Base-by-base conservation (phyloP, 2,113 vertebrate species). In the Silurus meridionalis region DNA sequence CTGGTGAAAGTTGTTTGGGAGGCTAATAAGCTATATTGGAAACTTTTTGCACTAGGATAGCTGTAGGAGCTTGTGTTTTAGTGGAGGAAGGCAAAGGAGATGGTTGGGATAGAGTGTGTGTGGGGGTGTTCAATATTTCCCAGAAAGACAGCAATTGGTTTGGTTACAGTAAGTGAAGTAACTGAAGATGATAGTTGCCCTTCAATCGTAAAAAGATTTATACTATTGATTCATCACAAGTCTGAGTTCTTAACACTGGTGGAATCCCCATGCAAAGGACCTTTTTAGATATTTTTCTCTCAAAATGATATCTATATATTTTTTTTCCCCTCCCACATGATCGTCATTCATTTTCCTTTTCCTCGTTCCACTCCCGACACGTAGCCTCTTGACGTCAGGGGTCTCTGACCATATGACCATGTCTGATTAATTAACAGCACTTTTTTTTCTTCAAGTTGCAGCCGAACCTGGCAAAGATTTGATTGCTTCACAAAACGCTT, bases 401-500 rank as follows among this genome's bases (percentile, higher is more conserved):
- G 53, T 82, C 71, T 83, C 80, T 80, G 85, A 69, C 74, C 71
- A 63, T 80, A 77, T 82, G 84, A 60, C 82, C 81, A 61, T 5
- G 50, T 89, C 83, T 48, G 48, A 85, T 88, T 83, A 87, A 90
- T 92, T 89, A 88, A 71, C 61, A 17, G 13, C 83, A 72, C 48
- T 83, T 81, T 79, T 57, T 19, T 46, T 19, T 48, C 8, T 71
- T 71, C 5, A 86, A 90, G 83, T 37, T 37, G 37, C 37, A 57
- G 55, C 63, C 86, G 57, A 63, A 80, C 66, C 21, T 60, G 50
- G 71, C 46, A 48, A 53, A 52, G 53, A 63, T 60, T 58, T 90
- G 53, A 82, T 91, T 93, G 86, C 91, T 91, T 90, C 86, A 63
- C 63, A 88, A 37, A 84, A 19, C 87, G 83, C 79, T 64, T 89